A percentile compares a stretch with the other conserved stretches of the same genome.
These are phyloP conservation scores for Vimba vimba DNA, from an alignment of 2,113 vertebrate genomes.

Conservation along the genomic window DNA sequence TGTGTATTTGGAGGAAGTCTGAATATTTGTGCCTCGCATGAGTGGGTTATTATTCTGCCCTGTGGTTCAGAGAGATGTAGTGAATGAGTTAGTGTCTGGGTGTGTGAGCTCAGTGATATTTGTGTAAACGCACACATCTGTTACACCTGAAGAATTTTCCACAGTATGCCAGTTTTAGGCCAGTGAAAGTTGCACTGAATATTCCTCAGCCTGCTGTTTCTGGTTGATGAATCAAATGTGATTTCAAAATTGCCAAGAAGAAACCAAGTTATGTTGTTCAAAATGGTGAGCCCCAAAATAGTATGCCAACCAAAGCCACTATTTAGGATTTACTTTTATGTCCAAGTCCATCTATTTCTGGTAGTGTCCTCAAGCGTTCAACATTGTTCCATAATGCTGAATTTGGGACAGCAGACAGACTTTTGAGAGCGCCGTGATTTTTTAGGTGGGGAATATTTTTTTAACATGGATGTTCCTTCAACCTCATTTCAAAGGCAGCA, in stretches of 20 bases:
- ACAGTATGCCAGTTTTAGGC: slow-evolving; percentile 19
- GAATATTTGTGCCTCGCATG: slow-evolving; percentile 70
- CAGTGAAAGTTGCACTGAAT: slow-evolving; percentile 53
- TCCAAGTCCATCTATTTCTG: not conserved
- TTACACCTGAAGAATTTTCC: slow-evolving; percentile 40
- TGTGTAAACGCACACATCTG: slow-evolving; percentile 65
- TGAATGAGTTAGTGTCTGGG: slow-evolving; percentile 74
- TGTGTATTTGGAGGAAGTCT: slow-evolving; percentile 71
- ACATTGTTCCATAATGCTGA: not conserved
- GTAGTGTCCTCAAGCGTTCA: not conserved
- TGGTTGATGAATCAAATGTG: not conserved
- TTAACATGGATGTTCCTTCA: slow-evolving; percentile 73
- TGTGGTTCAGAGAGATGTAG: slow-evolving; percentile 47
- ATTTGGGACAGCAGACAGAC: not conserved
- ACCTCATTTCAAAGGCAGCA: slow-evolving; percentile 66
- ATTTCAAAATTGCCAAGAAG: not conserved
- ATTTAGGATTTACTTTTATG: not conserved
- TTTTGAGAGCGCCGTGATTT: slow-evolving; percentile 63
- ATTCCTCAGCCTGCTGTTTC: not conserved
- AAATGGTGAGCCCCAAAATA: not conserved
- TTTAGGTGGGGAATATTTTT: slow-evolving; percentile 68
- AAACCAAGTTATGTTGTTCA: not conserved
- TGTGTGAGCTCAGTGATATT: slow-evolving; percentile 70
- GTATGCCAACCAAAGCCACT: not conserved
- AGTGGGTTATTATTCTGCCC: slow-evolving; percentile 71